These are phyloP conservation scores for Orientallactaga bullata DNA, from an alignment of 2,113 vertebrate species.

Conservation along the genomic window DNA sequence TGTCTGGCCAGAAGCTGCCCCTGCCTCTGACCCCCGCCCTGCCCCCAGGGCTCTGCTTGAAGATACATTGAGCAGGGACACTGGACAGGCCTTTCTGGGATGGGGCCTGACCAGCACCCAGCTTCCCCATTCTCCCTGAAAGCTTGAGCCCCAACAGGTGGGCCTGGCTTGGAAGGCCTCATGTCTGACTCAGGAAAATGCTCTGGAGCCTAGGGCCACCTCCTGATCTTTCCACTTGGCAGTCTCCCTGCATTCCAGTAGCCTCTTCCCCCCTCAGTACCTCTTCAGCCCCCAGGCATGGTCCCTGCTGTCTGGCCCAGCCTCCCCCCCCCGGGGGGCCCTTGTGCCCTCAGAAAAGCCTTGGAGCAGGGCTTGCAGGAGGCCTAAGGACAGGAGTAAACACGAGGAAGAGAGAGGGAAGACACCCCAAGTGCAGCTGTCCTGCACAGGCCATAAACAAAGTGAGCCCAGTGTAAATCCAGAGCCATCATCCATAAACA, in stretches of 20 bases:
- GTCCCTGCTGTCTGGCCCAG: background rate
- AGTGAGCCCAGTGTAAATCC: conserved; percentile 67
- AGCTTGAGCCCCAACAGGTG: conserved; percentile 33
- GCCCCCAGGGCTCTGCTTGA: conserved; percentile 55
- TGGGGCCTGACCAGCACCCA: background rate
- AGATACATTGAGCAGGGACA: conserved; percentile 72
- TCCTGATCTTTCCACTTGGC: no score
- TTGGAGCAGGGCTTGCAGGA: conserved; percentile 10
- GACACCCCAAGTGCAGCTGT: conserved; percentile 48
- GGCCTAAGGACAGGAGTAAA: conserved; percentile 51
- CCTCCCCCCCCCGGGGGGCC: no score
- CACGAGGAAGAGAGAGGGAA: conserved; percentile 41
- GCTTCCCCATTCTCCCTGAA: background rate
- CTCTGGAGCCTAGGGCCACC: background rate
- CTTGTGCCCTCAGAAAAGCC: background rate
- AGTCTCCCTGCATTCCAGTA: background rate
- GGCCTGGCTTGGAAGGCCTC: background rate
- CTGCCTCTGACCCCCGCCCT: conserved; percentile 75
- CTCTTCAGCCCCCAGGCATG: background rate
- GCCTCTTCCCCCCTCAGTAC: background rate
- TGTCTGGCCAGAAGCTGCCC: conserved; percentile 77
- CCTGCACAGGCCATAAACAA: conserved; percentile 70
- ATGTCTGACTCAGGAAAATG: background rate
- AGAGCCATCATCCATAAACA: conserved; percentile 58
- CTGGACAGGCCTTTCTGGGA: background rate